phyloP scores from a whole-genome alignment of 2,113 vertebrate species.

The Ginglymostoma cirratum region DNA sequence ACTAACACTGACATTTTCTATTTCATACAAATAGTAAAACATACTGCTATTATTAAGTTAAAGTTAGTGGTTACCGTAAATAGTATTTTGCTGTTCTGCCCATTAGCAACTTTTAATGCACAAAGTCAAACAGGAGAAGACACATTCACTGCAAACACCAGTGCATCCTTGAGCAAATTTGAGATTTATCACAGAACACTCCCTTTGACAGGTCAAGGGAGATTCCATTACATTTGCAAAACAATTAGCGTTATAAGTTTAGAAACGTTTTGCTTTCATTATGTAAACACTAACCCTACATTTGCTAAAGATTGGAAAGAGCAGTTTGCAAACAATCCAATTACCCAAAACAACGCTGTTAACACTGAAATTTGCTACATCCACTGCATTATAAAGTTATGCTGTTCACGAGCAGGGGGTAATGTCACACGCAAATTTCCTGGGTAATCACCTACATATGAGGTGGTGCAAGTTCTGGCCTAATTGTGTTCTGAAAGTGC shows the following conservation, averaged over 20 bases:
- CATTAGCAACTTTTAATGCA: background rate
- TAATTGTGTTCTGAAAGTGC: background rate
- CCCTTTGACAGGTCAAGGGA: background rate
- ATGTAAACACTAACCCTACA: conserved; percentile 5
- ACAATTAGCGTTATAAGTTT: background rate
- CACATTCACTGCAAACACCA: background rate
- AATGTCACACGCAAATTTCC: background rate
- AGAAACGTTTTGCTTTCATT: background rate
- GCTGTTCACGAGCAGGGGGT: background rate
- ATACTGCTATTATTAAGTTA: background rate
- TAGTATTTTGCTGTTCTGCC: background rate
- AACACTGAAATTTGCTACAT: background rate
- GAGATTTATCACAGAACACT: background rate
- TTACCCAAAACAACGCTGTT: conserved; percentile 13
- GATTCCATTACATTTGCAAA: background rate
- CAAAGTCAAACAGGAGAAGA: background rate
- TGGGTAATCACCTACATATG: background rate
- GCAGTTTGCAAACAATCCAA: background rate
- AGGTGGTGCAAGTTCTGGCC: background rate
- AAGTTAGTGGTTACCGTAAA: background rate
- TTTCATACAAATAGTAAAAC: background rate
- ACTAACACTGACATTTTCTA: background rate
- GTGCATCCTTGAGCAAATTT: background rate
- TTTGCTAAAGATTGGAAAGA: conserved; percentile 12
- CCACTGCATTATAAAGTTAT: background rate